Conservation (phyloP, 2,888 invertebrate species). For the Epiblema foenella region DNA sequence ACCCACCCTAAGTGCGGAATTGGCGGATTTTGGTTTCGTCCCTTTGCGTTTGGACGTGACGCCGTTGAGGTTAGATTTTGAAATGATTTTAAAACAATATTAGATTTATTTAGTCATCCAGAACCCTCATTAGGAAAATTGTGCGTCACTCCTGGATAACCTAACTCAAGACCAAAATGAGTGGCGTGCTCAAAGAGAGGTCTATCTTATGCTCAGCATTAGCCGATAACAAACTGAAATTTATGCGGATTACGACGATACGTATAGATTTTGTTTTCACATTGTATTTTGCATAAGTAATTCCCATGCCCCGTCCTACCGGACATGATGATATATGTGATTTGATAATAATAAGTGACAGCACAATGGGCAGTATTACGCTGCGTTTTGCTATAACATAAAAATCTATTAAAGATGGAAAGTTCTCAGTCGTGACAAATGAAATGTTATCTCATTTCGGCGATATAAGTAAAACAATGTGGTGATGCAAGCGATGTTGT, state of each 20-base stretch:
- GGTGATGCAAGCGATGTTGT: slow-evolving; percentile 52
- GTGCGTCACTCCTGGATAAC: too few species aligned
- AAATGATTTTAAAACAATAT: too few species aligned
- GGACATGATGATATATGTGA: slow-evolving; percentile 19
- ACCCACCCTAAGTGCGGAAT: too few species aligned
- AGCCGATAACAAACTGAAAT: background rate
- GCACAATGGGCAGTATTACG: slow-evolving; percentile 60
- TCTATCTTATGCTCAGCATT: background rate
- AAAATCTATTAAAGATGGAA: slow-evolving; percentile 61
- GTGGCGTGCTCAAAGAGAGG: too few species aligned
- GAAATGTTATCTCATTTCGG: slow-evolving; percentile 74
- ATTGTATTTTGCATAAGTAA: background rate
- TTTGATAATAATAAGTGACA: slow-evolving; percentile 46
- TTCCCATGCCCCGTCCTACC: background rate
- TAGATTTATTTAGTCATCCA: too few species aligned
- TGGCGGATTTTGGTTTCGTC: too few species aligned
- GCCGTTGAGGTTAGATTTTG: too few species aligned
- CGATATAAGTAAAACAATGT: slow-evolving; percentile 71
- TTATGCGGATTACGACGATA: background rate
- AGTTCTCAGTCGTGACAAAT: slow-evolving; percentile 74
- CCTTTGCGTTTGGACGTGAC: too few species aligned
- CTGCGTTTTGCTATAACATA: slow-evolving; percentile 48
- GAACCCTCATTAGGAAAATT: too few species aligned
- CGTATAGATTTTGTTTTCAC: background rate
- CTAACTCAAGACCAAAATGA: too few species aligned